Percentiles rank a stretch among this genome's conserved stretches.
These are phyloP conservation scores for Helicoverpa zea DNA, from an alignment of 1,140 invertebrate species.

Conservation along the genomic window DNA sequence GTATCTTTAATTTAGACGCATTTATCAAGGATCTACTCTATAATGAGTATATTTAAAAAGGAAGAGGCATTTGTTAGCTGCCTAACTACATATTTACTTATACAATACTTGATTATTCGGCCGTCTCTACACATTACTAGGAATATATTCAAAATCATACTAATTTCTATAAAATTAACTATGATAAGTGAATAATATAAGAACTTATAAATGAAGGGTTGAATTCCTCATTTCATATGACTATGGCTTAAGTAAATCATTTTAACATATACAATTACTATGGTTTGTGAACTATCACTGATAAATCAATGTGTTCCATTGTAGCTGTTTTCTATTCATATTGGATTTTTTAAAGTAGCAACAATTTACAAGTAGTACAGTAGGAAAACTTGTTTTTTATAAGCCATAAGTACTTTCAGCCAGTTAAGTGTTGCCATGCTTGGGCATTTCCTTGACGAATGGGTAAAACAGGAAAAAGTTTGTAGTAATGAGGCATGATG, in stretches of 20 bases:
- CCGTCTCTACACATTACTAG: not conserved
- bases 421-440: constrained; percentile 34
- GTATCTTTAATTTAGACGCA: not conserved
- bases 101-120: not conserved
- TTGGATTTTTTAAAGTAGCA: constrained; percentile 27
- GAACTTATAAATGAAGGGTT: constrained; percentile 3
- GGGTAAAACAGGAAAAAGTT: not conserved
- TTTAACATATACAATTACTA: constrained; percentile 16
- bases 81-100: not conserved
- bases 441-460: not conserved
- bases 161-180: constrained; percentile 1
- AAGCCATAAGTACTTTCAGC: not conserved
- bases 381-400: constrained; percentile 25
- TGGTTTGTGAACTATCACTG: not conserved
- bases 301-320: constrained; percentile 36
- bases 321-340: constrained; percentile 31
- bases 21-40: too few relatives aligned
- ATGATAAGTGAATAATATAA: not conserved
- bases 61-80: not conserved
- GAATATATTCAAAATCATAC: not conserved
- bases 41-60: too few relatives aligned
- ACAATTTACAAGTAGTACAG: constrained; percentile 11
- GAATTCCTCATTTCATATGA: not conserved
- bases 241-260: constrained; percentile 40
- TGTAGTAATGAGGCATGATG: too few relatives aligned